phyloP scores from a whole-genome alignment of 2,113 vertebrate species.

The Pandion haliaetus region DNA sequence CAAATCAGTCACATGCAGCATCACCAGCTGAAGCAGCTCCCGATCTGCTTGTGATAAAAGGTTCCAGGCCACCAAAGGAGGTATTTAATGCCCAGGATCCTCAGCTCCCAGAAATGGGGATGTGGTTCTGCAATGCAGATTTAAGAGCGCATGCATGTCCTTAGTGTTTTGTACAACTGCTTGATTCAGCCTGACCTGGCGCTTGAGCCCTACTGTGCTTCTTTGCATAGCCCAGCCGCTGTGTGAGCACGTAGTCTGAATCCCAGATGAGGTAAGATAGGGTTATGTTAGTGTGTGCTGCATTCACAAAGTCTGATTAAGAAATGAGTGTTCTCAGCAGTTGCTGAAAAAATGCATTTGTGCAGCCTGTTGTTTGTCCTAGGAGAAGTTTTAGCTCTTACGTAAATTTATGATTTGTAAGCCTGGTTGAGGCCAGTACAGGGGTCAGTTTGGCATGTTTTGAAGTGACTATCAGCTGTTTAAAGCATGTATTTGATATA shows the following conservation, averaged over 20 bases:
- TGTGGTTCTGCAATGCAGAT: background rate
- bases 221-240: fast-evolving
- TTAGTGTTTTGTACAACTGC: background rate
- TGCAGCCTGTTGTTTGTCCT: background rate
- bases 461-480: background rate
- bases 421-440: background rate
- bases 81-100: background rate
- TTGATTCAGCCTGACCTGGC: background rate
- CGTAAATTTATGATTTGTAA: background rate
- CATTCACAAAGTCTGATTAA: background rate
- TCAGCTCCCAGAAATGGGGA: background rate
- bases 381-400: background rate
- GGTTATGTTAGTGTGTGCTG: background rate
- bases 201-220: background rate
- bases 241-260: background rate
- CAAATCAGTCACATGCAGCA: background rate
- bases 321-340: background rate
- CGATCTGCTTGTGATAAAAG: background rate
- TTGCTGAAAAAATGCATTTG: background rate
- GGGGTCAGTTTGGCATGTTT: background rate
- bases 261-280: background rate
- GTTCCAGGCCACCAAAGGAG: background rate
- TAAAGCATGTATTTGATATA: background rate
- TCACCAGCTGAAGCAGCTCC: background rate
- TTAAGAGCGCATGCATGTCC: fast-evolving